These are phyloP conservation scores for Sebastes vulpes DNA, from an alignment of 2,797 vertebrate species.

Conservation along the genomic window DNA sequence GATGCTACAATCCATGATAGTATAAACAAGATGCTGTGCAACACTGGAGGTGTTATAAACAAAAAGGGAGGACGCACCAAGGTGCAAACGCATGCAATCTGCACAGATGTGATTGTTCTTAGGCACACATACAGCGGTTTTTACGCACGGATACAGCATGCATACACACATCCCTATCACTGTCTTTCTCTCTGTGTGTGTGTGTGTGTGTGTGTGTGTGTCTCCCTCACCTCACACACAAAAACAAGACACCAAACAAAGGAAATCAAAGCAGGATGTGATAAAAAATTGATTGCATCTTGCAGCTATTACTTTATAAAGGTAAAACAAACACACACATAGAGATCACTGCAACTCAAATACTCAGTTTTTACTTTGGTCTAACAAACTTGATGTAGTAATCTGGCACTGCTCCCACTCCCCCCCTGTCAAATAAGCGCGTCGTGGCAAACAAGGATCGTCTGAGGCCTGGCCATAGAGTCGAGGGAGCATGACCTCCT, in stretches of 20 bases:
- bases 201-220: too few species aligned
- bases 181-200: too few species aligned
- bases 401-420: constrained; percentile 8
- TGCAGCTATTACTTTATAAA: background rate
- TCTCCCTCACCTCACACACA: background rate
- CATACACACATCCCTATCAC: too few species aligned
- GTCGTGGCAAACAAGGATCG: constrained; percentile 71
- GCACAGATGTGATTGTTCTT: too few species aligned
- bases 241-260: constrained; percentile 40
- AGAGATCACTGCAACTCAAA: constrained; percentile 13
- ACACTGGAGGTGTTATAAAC: too few species aligned
- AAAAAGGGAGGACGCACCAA: too few species aligned
- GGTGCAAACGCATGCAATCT: too few species aligned
- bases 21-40: too few species aligned
- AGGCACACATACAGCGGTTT: too few species aligned
- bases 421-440: constrained; percentile 54
- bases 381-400: constrained; percentile 34
- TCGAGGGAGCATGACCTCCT: constrained; percentile 72
- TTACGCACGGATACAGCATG: too few species aligned
- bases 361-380: constrained; percentile 42
- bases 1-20: too few species aligned
- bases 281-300: constrained; percentile 32
- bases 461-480: constrained; percentile 73
- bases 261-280: constrained; percentile 37
- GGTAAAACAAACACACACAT: background rate